phyloP scores from a whole-genome alignment of 2,888 invertebrate species.

The Zeuzera pyrina region DNA sequence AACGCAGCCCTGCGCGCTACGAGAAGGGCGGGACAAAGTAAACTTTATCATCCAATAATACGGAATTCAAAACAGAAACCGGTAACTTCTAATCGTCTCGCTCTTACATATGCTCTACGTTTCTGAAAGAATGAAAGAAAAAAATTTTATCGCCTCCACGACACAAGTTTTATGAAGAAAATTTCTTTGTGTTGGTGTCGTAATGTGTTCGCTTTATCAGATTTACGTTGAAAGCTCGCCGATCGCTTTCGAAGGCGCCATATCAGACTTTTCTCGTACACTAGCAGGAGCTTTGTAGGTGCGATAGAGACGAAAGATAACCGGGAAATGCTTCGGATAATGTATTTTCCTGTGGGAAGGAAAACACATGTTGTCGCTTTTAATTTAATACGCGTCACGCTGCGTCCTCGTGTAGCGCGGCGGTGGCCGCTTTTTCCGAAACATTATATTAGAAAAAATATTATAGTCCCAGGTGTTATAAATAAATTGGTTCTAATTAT shows the following conservation, averaged over 20 bases:
- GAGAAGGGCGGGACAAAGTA: slow-evolving; percentile 52
- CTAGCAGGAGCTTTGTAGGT: slow-evolving; percentile 12
- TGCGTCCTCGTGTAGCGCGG: slow-evolving; percentile 49
- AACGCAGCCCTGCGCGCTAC: slow-evolving; percentile 52
- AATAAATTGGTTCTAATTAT: no score
- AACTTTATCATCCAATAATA: slow-evolving; percentile 62
- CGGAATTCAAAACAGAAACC: slow-evolving; percentile 17
- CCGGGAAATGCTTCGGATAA: slow-evolving; percentile 67
- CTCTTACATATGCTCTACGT: not conserved
- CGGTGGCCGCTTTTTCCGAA: slow-evolving; percentile 15
- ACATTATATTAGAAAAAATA: no score
- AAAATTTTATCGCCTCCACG: slow-evolving; percentile 25
- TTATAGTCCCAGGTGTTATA: no score
- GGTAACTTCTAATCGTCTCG: slow-evolving; percentile 2
- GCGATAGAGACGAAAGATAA: slow-evolving; percentile 31
- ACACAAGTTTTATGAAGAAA: slow-evolving; percentile 47
- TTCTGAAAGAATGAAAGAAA: slow-evolving; percentile 28
- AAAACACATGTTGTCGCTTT: slow-evolving; percentile 72
- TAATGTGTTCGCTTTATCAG: slow-evolving; percentile 69
- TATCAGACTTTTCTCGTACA: slow-evolving; percentile 29
- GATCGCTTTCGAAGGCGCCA: slow-evolving; percentile 62
- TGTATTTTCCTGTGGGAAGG: slow-evolving; percentile 72
- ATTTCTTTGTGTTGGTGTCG: slow-evolving; percentile 63
- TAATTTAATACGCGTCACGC: slow-evolving; percentile 71
- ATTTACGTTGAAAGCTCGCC: slow-evolving; percentile 70